phyloP scores from a whole-genome alignment of 1,140 invertebrate genomes.

The Tetramorium simillimum region DNA sequence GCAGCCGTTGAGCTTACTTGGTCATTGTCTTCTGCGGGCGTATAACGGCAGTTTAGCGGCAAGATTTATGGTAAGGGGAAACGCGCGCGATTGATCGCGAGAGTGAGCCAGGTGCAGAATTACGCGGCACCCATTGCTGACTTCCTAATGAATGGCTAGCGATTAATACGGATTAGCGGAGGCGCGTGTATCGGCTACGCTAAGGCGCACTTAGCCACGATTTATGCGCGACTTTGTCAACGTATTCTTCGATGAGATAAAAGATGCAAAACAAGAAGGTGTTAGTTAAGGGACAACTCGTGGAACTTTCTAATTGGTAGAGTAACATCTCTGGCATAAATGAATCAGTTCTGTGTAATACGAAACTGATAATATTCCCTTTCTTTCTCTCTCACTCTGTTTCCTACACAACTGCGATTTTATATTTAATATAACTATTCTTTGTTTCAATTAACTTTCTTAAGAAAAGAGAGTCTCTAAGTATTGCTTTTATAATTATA shows the following conservation, averaged over 20 bases:
- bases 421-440: neutral
- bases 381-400: neutral
- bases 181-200: constrained; percentile 54
- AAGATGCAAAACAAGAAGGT: neutral
- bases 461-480: neutral
- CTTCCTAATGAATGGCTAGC: constrained; percentile 72
- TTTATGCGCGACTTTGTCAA: constrained; percentile 58
- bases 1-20: constrained; percentile 53
- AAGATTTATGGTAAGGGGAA: constrained; percentile 70
- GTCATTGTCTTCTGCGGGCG: constrained; percentile 64
- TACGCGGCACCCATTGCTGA: constrained; percentile 66
- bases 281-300: neutral
- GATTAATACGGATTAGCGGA: constrained; percentile 73
- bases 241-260: constrained; percentile 34
- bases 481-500: neutral
- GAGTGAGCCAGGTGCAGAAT: constrained; percentile 68
- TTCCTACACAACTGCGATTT: too few species aligned
- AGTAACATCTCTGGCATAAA: neutral
- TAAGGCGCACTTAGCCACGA: constrained; percentile 42
- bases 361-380: neutral
- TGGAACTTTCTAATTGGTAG: neutral
- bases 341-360: neutral
- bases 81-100: constrained; percentile 67
- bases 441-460: neutral
- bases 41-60: constrained; percentile 51